These are phyloP conservation scores for Eriocheir sinensis DNA, from an alignment of 1,140 invertebrate species.

Conservation along the genomic window DNA sequence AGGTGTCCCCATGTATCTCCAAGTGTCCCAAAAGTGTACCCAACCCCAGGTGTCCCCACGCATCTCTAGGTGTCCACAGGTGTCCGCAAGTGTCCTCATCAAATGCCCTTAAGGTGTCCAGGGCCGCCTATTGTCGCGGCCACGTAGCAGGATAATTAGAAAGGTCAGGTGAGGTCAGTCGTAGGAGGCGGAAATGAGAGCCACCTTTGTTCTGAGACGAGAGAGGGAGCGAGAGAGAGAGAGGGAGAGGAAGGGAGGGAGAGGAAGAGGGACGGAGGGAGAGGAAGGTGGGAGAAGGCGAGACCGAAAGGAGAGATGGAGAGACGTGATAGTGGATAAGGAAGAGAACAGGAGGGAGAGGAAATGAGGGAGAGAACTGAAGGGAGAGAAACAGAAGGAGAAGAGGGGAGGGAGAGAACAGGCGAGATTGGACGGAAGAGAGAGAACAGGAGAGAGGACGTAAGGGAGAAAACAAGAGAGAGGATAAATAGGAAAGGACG, in stretches of 20 bases:
- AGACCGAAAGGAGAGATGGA: background rate
- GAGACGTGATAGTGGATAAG: no score
- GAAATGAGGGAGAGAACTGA: background rate
- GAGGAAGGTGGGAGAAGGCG: background rate
- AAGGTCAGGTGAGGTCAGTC: constrained; percentile 34
- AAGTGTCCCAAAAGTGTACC: no score
- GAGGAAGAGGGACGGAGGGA: background rate
- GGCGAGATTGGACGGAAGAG: no score
- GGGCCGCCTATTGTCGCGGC: constrained; percentile 28
- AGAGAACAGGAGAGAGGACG: background rate
- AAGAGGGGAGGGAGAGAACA: background rate
- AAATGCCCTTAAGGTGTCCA: background rate
- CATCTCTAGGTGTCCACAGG: no score
- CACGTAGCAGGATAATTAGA: constrained; percentile 62
- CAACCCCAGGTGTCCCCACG: no score
- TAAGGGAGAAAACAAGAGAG: background rate
- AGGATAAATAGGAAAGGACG: background rate
- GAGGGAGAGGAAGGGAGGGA: background rate
- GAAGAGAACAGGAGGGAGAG: background rate
- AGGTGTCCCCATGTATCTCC: no score
- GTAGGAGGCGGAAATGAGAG: background rate
- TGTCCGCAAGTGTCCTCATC: no score
- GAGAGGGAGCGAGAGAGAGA: background rate
- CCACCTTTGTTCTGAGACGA: background rate
- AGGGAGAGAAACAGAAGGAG: background rate